Conservation (phyloP, 2,113 vertebrate genomes). For the Toxotes chatareus region DNA sequence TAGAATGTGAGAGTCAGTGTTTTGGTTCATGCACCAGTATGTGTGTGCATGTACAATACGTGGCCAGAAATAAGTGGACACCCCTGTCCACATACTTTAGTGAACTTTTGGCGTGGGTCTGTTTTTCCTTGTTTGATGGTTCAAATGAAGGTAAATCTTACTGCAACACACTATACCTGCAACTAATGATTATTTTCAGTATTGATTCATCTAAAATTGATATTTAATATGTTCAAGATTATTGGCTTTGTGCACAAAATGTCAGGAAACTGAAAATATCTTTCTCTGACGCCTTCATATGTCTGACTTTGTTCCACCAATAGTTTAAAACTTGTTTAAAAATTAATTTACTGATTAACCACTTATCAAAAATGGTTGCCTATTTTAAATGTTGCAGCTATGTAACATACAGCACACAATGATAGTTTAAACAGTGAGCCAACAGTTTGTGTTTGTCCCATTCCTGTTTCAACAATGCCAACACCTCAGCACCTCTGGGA, state of each 20-base stretch:
- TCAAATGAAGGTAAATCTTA: not conserved
- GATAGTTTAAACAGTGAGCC: no score
- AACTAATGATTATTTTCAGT: not conserved
- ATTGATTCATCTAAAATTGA: not conserved
- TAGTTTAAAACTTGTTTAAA: no score
- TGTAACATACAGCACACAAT: no score
- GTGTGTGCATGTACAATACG: not conserved
- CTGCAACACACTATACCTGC: not conserved
- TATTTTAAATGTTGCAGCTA: not conserved
- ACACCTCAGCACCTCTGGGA: no score
- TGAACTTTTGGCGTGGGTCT: not conserved
- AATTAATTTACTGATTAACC: not conserved
- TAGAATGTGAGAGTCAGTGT: not conserved
- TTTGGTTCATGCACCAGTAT: not conserved
- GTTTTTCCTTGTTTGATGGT: not conserved
- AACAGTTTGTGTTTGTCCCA: no score
- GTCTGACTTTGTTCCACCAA: no score
- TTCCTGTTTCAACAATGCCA: no score
- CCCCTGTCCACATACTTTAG: not conserved
- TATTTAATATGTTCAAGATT: not conserved
- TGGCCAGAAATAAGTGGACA: constrained; percentile 14
- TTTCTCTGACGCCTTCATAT: no score
- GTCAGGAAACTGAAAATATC: no score
- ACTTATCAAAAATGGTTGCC: not conserved
- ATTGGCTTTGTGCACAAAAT: not conserved